Conservation (phyloP, 2,113 vertebrate genomes). For the Rhea pennata region DNA sequence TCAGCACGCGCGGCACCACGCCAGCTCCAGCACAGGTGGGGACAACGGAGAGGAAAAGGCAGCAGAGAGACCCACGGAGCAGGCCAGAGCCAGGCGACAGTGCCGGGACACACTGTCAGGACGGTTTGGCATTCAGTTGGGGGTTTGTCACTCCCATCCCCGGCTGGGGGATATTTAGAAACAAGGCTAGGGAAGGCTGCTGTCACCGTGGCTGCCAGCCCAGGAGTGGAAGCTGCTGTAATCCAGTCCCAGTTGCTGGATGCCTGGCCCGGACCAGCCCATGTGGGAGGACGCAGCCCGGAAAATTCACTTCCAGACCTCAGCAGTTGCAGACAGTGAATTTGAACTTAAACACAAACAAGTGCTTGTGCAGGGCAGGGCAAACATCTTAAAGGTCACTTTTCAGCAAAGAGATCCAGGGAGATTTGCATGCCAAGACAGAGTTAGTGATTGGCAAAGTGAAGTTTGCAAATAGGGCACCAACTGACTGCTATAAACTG, state of each 20-base stretch:
- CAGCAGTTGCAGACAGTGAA: neutral
- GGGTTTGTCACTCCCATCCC: neutral
- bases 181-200: accelerated
- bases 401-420: neutral
- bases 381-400: constrained; percentile 40
- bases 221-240: neutral
- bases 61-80: accelerated
- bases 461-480: neutral
- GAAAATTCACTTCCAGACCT: neutral
- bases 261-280: accelerated
- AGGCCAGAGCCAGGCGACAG: neutral
- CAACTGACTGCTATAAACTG: accelerated
- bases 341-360: neutral
- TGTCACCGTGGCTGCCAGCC: neutral
- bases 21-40: neutral
- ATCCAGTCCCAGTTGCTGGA: neutral
- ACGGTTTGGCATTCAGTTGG: neutral
- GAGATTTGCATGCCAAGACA: neutral
- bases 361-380: neutral
- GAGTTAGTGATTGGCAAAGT: neutral
- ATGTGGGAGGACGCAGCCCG: neutral
- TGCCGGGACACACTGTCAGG: neutral
- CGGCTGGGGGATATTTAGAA: neutral
- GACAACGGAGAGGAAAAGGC: neutral
- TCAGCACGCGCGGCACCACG: neutral